These are phyloP conservation scores for Cyphomyrmex costatus DNA, from an alignment of 1,140 invertebrate genomes.

Conservation along the genomic window DNA sequence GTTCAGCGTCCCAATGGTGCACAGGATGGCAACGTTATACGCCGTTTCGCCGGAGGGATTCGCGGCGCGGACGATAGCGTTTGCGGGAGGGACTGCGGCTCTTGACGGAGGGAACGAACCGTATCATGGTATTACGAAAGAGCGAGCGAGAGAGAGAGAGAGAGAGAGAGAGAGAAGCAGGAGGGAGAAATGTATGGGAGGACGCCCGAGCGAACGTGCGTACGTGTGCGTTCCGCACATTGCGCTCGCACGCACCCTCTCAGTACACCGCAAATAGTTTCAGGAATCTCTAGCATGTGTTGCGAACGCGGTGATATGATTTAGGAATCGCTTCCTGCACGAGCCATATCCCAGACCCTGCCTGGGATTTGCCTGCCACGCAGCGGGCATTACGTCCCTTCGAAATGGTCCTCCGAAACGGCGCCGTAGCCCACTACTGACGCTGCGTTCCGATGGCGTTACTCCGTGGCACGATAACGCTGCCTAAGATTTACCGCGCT, in stretches of 20 bases:
- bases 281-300: slow-evolving; percentile 79
- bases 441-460: slow-evolving; percentile 54
- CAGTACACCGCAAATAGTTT: slow-evolving; percentile 76
- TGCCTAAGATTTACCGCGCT: slow-evolving; percentile 80
- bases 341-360: slow-evolving; percentile 43
- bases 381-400: slow-evolving; percentile 73
- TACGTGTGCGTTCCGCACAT: slow-evolving; percentile 36
- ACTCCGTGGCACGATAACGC: slow-evolving; percentile 46
- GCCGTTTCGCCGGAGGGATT: slow-evolving; percentile 58
- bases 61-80: slow-evolving; percentile 44
- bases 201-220: neutral
- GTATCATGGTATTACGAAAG: slow-evolving; percentile 49
- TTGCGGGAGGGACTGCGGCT: slow-evolving; percentile 25
- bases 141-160: slow-evolving; percentile 11
- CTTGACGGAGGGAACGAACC: slow-evolving; percentile 66
- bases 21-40: slow-evolving; percentile 71
- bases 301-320: slow-evolving; percentile 81
- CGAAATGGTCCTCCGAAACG: slow-evolving; percentile 60
- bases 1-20: slow-evolving; percentile 63
- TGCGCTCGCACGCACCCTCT: slow-evolving; percentile 39
- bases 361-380: slow-evolving; percentile 68
- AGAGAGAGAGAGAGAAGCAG: slow-evolving; percentile 8
- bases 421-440: neutral
- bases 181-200: neutral
- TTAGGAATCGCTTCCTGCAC: slow-evolving; percentile 79